These are phyloP conservation scores for Ostrea edulis DNA, from an alignment of 1,140 invertebrate species.

Conservation along the genomic window DNA sequence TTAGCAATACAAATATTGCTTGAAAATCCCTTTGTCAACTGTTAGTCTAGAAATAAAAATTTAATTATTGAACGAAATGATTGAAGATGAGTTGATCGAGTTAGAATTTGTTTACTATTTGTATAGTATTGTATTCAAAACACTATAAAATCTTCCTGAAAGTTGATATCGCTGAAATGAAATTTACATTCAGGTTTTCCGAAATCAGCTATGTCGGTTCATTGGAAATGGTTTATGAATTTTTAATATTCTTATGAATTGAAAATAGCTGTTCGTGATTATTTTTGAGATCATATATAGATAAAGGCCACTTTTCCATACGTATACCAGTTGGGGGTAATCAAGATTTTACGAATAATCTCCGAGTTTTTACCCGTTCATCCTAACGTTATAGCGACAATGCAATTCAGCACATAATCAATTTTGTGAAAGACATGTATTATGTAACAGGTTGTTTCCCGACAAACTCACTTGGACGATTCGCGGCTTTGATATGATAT, in stretches of 20 bases:
- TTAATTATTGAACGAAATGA: too few species aligned
- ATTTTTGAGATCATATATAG: not conserved
- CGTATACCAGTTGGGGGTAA: not conserved
- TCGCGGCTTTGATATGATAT: not conserved
- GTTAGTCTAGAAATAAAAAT: too few species aligned
- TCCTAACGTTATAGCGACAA: not conserved
- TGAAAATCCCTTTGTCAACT: too few species aligned
- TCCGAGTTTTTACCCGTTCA: not conserved
- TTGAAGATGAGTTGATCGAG: too few species aligned
- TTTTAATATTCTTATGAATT: slow-evolving; percentile 30
- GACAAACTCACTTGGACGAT: not conserved
- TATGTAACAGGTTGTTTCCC: not conserved
- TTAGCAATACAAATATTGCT: too few species aligned
- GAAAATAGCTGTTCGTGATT: not conserved
- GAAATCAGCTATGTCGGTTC: not conserved
- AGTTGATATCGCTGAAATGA: too few species aligned
- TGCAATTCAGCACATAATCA: not conserved
- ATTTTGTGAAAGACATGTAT: not conserved
- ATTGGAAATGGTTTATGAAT: not conserved
- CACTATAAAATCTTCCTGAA: too few species aligned
- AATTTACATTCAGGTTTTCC: not conserved
- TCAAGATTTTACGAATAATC: not conserved
- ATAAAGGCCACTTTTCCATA: not conserved
- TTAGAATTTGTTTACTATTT: too few species aligned
- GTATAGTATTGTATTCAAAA: too few species aligned